A percentile compares a stretch with the other conserved stretches of the same genome.
Evolutionary conservation across 2,888 invertebrate species (phyloP).

Genomic region (Drosophila quinaria): DNA sequence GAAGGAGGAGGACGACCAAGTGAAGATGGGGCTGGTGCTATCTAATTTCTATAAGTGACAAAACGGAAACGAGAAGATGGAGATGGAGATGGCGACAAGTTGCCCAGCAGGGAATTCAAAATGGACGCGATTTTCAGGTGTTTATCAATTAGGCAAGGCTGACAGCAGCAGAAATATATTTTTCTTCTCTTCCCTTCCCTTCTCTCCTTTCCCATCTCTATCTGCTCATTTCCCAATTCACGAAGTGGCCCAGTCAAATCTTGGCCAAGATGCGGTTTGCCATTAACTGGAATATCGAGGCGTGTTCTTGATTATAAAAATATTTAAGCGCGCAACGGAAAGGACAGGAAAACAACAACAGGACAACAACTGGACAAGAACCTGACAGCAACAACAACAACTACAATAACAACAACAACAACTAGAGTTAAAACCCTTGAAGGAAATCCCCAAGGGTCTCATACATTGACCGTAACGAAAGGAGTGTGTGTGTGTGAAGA

Average conservation of each 20-base stretch:
- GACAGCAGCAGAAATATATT: conserved; percentile 16
- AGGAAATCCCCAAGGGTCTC: conserved; percentile 45
- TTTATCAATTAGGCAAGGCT: conserved; percentile 64
- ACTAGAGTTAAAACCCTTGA: too few relatives aligned
- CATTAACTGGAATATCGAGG: conserved; percentile 35
- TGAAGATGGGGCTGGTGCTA: neutral
- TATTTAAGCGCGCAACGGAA: conserved; percentile 46
- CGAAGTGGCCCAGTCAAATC: too few relatives aligned
- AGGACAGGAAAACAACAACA: neutral
- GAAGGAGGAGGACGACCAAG: neutral
- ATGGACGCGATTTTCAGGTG: conserved; percentile 64
- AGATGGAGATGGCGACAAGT: conserved; percentile 8
- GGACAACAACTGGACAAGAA: neutral
- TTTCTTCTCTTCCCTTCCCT: neutral
- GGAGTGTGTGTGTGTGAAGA: conserved; percentile 33
- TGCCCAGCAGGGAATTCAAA: conserved; percentile 48
- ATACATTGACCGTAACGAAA: conserved; percentile 45
- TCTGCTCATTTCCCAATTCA: too few relatives aligned
- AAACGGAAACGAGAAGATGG: conserved; percentile 10
- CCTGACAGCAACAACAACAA: conserved; percentile 11
- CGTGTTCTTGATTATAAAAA: conserved; percentile 61
- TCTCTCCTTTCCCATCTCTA: neutral
- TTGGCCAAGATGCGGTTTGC: conserved; percentile 33
- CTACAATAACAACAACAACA: neutral
- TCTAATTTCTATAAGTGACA: conserved; percentile 65